These are phyloP conservation scores for Salticus scenicus DNA, from an alignment of 2,888 invertebrate genomes.

Conservation along the genomic window DNA sequence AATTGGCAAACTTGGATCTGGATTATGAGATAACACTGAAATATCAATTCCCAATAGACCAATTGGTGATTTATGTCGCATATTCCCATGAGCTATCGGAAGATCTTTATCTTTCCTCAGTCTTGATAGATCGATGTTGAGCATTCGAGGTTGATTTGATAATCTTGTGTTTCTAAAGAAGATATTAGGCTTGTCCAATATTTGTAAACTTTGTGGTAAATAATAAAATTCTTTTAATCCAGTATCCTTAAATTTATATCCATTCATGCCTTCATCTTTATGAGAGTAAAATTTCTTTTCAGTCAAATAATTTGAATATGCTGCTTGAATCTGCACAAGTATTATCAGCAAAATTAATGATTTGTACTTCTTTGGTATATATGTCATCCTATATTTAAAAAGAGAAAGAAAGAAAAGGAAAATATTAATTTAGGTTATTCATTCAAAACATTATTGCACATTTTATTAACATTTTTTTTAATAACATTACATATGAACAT, in stretches of 20 bases:
- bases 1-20: constrained; percentile 45
- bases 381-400: constrained; percentile 17
- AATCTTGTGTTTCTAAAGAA: constrained; percentile 5
- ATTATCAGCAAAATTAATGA: constrained; percentile 36
- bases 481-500: no score
- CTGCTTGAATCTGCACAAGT: constrained; percentile 10
- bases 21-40: constrained; percentile 42
- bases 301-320: neutral
- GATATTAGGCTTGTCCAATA: neutral
- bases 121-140: constrained; percentile 40
- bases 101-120: neutral
- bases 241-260: neutral
- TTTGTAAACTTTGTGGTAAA: neutral
- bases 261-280: neutral
- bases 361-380: neutral
- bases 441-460: no score
- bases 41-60: constrained; percentile 51
- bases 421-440: no score
- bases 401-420: neutral
- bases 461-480: no score
- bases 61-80: constrained; percentile 11
- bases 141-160: constrained; percentile 8
- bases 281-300: neutral
- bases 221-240: neutral
- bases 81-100: neutral